phyloP scores from a whole-genome alignment of 2,888 invertebrate species.

The Tricholauxania praeusta region DNA sequence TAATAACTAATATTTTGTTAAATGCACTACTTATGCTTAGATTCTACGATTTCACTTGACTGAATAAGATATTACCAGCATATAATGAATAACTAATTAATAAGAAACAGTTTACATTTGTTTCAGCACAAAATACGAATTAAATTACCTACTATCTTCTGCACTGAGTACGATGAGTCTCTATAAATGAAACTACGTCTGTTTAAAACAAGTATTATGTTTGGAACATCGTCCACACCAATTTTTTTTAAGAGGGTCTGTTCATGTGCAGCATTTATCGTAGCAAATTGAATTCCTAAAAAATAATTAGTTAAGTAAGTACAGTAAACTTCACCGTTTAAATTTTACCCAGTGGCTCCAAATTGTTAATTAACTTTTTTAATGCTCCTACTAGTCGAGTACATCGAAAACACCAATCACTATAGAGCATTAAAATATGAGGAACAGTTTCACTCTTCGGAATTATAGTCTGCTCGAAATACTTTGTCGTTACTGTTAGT shows the following conservation, averaged over 20 bases:
- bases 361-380: constrained; percentile 85
- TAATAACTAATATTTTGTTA: too few species aligned
- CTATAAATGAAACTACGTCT: constrained; percentile 88
- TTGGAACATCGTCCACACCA: constrained; percentile 85
- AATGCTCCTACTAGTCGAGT: constrained; percentile 89
- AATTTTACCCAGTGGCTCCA: constrained; percentile 81
- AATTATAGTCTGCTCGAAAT: constrained; percentile 87
- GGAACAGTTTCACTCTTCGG: constrained; percentile 87
- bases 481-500: constrained; percentile 86
- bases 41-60: too few species aligned
- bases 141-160: constrained; percentile 80
- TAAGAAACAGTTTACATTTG: too few species aligned
- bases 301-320: neutral
- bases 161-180: constrained; percentile 82
- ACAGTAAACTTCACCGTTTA: neutral
- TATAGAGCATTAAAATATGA: constrained; percentile 89
- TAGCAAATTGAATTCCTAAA: constrained; percentile 76
- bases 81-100: too few species aligned
- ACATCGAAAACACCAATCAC: constrained; percentile 95
- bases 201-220: constrained; percentile 83
- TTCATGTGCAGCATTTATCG: constrained; percentile 88
- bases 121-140: too few species aligned
- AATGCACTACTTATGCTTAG: too few species aligned
- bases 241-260: constrained; percentile 81
- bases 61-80: too few species aligned